phyloP scores from a whole-genome alignment of 1,140 invertebrate species.

The Rhynchophorus ferrugineus region DNA sequence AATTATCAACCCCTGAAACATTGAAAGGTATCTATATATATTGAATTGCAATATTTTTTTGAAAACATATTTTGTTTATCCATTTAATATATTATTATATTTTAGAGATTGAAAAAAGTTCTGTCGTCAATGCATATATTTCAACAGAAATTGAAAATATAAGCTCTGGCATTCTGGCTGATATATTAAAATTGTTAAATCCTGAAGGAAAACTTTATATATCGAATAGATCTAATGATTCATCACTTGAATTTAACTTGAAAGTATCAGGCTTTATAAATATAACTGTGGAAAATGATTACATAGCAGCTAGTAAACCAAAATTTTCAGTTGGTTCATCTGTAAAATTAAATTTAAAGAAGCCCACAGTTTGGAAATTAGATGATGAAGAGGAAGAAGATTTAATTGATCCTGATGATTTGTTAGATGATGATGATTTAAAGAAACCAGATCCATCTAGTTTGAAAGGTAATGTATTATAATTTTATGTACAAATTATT shows the following conservation, averaged over 20 bases:
- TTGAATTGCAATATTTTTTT: constrained; percentile 5
- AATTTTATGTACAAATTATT: constrained; percentile 10
- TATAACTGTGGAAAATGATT: constrained; percentile 39
- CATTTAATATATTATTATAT: neutral
- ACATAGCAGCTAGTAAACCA: constrained; percentile 53
- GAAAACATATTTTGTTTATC: neutral
- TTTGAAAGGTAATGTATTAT: constrained; percentile 58
- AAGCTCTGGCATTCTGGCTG: constrained; percentile 4
- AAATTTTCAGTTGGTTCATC: constrained; percentile 58
- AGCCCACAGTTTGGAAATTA: constrained; percentile 59
- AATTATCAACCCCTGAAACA: too few species aligned
- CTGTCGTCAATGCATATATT: neutral
- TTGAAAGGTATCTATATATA: constrained; percentile 8
- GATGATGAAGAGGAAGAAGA: constrained; percentile 66
- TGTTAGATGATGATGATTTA: constrained; percentile 84
- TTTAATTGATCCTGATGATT: constrained; percentile 77
- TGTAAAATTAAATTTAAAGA: constrained; percentile 44
- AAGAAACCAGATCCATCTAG: constrained; percentile 74
- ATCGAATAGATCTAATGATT: constrained; percentile 39
- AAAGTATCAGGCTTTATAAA: constrained; percentile 59
- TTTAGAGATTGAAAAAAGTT: constrained; percentile 3
- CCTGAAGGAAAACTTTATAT: constrained; percentile 36
- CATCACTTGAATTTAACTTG: constrained; percentile 43
- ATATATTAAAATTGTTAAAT: constrained; percentile 30
- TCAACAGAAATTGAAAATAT: neutral